Evolutionary conservation across 2,888 invertebrate species (phyloP).

Genomic region (Furcula furcula): DNA sequence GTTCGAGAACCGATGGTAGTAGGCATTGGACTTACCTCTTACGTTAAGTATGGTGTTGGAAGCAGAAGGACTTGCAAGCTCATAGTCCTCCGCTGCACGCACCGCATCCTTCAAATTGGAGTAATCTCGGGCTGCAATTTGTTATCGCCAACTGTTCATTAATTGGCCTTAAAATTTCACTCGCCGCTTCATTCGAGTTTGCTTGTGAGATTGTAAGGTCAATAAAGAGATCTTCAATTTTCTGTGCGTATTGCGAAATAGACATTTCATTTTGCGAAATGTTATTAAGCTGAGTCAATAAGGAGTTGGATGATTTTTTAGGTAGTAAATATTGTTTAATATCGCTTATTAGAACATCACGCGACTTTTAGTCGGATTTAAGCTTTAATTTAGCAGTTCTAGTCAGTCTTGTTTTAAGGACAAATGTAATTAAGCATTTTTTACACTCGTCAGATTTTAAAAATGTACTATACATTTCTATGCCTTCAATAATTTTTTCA

Average conservation of each 20-base stretch:
- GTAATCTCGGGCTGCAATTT: slow-evolving; percentile 1
- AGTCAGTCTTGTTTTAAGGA: too few relatives aligned
- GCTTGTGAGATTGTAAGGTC: slow-evolving; percentile 2
- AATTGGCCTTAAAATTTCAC: slow-evolving; percentile 1
- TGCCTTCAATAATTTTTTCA: too few relatives aligned
- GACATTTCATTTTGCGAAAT: slow-evolving; percentile 2
- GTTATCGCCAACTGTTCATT: slow-evolving; percentile 1
- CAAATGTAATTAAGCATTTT: too few relatives aligned
- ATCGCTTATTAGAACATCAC: too few relatives aligned
- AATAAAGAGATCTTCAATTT: slow-evolving; percentile 1
- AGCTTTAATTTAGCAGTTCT: too few relatives aligned
- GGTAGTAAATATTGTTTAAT: too few relatives aligned
- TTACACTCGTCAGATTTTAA: too few relatives aligned
- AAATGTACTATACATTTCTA: too few relatives aligned
- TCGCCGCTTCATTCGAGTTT: not conserved
- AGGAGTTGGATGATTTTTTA: slow-evolving; percentile 1
- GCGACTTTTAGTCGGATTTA: too few relatives aligned
- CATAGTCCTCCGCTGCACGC: slow-evolving; percentile 1
- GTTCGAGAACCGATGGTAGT: too few relatives aligned
- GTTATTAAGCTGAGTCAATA: slow-evolving; percentile 1
- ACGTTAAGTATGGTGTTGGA: not conserved
- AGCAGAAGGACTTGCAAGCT: not conserved
- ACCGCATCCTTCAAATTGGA: too few relatives aligned
- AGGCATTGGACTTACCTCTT: too few relatives aligned
- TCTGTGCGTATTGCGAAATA: not conserved